Percentiles rank a stretch among this genome's conserved stretches.
phyloP scores from a whole-genome alignment of 2,888 invertebrate species.

The Cataglyphis altisquamis region DNA sequence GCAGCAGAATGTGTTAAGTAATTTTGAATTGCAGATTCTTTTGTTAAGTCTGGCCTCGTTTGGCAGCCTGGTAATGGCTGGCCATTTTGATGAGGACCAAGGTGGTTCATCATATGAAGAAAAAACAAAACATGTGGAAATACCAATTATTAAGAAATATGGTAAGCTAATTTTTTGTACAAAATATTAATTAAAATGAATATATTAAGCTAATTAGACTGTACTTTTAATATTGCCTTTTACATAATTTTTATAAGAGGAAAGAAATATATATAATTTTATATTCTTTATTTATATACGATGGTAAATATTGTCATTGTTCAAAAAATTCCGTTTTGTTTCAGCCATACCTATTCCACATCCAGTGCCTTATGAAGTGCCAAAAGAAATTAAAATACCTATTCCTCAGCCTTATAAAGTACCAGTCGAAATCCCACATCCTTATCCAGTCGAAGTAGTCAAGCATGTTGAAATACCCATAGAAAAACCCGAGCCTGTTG shows the following conservation, averaged over 20 bases:
- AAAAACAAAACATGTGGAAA: constrained; percentile 80
- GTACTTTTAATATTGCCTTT: neutral
- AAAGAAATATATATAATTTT: neutral
- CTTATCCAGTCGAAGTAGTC: constrained; percentile 86
- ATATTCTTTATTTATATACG: neutral
- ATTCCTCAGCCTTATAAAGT: constrained; percentile 89
- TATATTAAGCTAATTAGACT: neutral
- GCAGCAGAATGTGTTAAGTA: neutral
- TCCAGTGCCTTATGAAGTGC: constrained; percentile 87
- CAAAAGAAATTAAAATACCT: constrained; percentile 87
- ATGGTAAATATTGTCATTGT: neutral
- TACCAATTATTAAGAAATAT: constrained; percentile 84
- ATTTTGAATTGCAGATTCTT: constrained; percentile 73
- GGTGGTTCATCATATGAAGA: constrained; percentile 82
- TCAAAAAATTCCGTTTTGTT: constrained; percentile 60
- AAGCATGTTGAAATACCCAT: constrained; percentile 88
- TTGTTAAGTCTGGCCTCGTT: constrained; percentile 70
- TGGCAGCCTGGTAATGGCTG: constrained; percentile 67
- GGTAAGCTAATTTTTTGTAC: constrained; percentile 73
- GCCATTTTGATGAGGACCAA: constrained; percentile 79
- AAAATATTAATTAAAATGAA: neutral
- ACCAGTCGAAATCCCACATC: constrained; percentile 86
- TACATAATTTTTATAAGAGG: neutral
- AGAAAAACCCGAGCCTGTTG: constrained; percentile 88
- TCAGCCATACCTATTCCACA: constrained; percentile 88